Evolutionary conservation across 2,888 invertebrate genomes (phyloP).

Genomic region (Dicranocentrus wangi): DNA sequence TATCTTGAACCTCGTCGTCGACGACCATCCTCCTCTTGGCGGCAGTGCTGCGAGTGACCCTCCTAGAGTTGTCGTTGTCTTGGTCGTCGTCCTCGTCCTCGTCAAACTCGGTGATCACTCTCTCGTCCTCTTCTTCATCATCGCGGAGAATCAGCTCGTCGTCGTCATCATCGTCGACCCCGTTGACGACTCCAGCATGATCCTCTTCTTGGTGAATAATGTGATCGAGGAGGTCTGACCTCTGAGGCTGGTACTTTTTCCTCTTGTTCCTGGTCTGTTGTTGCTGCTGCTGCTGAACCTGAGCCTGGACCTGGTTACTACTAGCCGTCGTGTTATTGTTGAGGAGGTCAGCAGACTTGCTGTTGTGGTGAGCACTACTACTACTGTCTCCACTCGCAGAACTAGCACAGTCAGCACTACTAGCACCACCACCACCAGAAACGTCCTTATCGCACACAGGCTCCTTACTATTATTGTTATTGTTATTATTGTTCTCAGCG

Average conservation of each 20-base stretch:
- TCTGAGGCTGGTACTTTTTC: conserved; percentile 47
- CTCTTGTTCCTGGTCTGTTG: conserved; percentile 37
- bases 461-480: too few relatives aligned
- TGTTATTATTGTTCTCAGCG: conserved; percentile 23
- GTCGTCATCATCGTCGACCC: not conserved
- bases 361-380: not conserved
- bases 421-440: conserved; percentile 23
- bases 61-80: not conserved
- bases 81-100: not conserved
- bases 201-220: not conserved
- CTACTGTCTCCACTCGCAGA: too few relatives aligned
- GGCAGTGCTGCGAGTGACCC: conserved; percentile 15
- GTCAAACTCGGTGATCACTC: not conserved
- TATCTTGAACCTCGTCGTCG: conserved; percentile 3
- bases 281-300: conserved; percentile 10
- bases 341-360: conserved; percentile 32
- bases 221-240: conserved; percentile 20
- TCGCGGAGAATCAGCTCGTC: conserved; percentile 6
- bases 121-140: conserved; percentile 20
- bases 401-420: conserved; percentile 9
- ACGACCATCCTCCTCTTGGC: conserved; percentile 37
- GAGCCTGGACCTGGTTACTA: not conserved
- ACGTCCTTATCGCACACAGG: conserved; percentile 33
- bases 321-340: conserved; percentile 33
- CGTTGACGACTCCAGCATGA: not conserved